A percentile compares a stretch with the other conserved stretches of the same genome.
Evolutionary conservation across 2,888 invertebrate genomes (phyloP).

Genomic region (Tiliacea aurago): DNA sequence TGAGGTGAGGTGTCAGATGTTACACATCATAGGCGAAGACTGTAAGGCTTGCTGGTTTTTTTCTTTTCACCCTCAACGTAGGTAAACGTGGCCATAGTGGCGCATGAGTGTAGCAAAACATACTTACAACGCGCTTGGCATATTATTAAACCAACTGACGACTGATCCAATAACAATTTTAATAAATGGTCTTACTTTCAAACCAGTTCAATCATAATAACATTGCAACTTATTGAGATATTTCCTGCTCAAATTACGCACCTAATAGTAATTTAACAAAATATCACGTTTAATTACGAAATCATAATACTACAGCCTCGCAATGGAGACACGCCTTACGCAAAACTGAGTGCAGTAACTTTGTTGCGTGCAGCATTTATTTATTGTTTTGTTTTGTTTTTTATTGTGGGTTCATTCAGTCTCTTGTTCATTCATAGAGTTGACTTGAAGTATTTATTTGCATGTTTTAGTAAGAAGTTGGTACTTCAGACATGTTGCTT

Average conservation of each 20-base stretch:
- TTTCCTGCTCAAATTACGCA: conserved; percentile 46
- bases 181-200: conserved; percentile 17
- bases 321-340: conserved; percentile 40
- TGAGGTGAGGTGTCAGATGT: too few species aligned
- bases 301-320: conserved; percentile 44
- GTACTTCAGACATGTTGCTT: background rate
- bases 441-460: conserved; percentile 27
- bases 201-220: conserved; percentile 39
- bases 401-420: conserved; percentile 39
- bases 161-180: conserved; percentile 7
- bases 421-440: conserved; percentile 37
- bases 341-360: conserved; percentile 48
- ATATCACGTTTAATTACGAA: conserved; percentile 63
- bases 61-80: too few species aligned
- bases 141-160: conserved; percentile 4
- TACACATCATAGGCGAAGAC: too few species aligned
- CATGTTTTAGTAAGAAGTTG: background rate
- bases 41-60: too few species aligned
- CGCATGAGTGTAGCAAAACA: background rate
- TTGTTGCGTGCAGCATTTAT: conserved; percentile 43
- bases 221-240: conserved; percentile 47
- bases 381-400: conserved; percentile 35
- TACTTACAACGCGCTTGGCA: background rate
- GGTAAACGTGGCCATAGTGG: background rate
- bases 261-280: conserved; percentile 48